A percentile compares a stretch with the other conserved stretches of the same genome.
Conservation (phyloP, 2,113 vertebrate genomes). For the Prunella himalayana region DNA sequence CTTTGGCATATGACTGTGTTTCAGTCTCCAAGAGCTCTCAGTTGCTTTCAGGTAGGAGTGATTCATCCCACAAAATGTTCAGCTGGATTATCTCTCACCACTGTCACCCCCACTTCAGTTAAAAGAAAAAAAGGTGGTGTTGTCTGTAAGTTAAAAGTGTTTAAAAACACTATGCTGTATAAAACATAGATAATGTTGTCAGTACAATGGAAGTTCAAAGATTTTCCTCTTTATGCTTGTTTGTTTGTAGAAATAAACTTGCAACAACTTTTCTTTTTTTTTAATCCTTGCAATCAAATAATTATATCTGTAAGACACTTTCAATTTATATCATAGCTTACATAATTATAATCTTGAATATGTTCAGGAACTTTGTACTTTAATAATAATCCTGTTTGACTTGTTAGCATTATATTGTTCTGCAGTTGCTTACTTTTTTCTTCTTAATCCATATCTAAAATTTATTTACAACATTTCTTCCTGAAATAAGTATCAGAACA, state of each 20-base stretch:
- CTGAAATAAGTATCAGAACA: not conserved
- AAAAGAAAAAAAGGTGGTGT: not conserved
- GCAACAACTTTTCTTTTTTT: not conserved
- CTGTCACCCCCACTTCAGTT: not conserved
- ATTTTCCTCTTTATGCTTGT: not conserved
- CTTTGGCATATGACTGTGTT: not conserved
- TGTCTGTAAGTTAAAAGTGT: not conserved
- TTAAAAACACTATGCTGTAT: not conserved
- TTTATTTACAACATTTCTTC: not conserved
- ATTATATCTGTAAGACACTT: not conserved
- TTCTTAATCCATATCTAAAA: not conserved
- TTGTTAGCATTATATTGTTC: not conserved
- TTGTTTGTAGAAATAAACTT: slow-evolving; percentile 6
- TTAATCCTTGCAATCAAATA: not conserved
- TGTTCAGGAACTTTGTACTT: not conserved
- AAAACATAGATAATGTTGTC: slow-evolving; percentile 9
- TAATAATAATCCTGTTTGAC: not conserved
- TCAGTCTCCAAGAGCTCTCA: slow-evolving; percentile 6
- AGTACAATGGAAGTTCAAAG: not conserved
- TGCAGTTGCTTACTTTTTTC: not conserved
- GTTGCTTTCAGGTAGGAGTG: slow-evolving; percentile 5
- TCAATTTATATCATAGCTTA: not conserved
- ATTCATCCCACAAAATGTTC: slow-evolving; percentile 28
- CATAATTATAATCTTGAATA: not conserved
- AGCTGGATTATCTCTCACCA: not conserved